phyloP scores from a whole-genome alignment of 2,888 invertebrate genomes.

The Amblyjoppa proteus region DNA sequence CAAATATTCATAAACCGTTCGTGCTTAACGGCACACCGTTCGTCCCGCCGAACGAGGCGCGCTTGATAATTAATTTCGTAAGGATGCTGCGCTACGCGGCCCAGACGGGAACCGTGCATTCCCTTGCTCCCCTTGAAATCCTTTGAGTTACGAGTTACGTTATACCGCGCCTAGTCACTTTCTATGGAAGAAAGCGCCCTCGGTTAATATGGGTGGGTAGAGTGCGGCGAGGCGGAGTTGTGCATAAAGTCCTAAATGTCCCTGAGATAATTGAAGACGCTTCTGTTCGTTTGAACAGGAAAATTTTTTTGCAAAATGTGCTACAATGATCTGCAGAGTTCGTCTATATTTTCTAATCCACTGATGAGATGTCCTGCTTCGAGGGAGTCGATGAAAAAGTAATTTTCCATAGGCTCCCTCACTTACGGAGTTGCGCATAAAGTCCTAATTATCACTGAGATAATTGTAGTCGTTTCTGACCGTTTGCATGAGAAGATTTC shows the following conservation, averaged over 20 bases:
- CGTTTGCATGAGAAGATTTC: background rate
- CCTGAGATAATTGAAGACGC: constrained; percentile 20
- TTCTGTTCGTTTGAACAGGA: constrained; percentile 6
- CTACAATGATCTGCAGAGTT: background rate
- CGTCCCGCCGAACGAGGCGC: background rate
- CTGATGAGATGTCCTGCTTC: constrained; percentile 11
- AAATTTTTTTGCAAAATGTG: constrained; percentile 8
- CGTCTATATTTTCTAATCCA: background rate
- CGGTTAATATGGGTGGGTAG: background rate
- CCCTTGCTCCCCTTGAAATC: background rate
- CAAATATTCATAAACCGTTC: constrained; percentile 27
- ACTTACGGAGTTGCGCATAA: background rate
- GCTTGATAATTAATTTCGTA: constrained; percentile 14
- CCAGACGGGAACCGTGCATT: background rate
- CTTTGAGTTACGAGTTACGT: background rate
- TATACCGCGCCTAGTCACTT: background rate
- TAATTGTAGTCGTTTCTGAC: constrained; percentile 9
- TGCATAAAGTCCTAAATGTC: constrained; percentile 15
- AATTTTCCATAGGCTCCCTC: background rate
- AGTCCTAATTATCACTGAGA: constrained; percentile 16
- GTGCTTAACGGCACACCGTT: background rate
- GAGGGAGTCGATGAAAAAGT: constrained; percentile 32
- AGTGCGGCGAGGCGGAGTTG: background rate
- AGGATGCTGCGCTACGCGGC: background rate
- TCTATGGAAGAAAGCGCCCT: background rate